Base-by-base conservation (phyloP, 2,797 vertebrate genomes). In the Zenarchopterus dispar region DNA sequence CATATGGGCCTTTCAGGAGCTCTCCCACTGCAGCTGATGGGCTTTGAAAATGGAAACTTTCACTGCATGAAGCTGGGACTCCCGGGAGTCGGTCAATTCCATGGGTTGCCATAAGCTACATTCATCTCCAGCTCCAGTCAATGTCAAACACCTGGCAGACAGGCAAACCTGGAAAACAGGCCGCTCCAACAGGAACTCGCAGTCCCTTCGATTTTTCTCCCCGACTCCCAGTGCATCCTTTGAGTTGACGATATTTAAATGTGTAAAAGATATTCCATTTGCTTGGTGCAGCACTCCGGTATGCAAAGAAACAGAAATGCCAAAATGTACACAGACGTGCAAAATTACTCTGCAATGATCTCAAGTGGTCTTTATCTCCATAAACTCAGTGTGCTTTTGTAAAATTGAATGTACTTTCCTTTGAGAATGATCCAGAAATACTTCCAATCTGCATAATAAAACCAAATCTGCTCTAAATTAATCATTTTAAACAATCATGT, bases 41-140 rank as follows among this genome's bases (percentile, higher is more conserved):
- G 93, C 93, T 96, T 95, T 95, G 94, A 95, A 96, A 95, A 96
- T 81, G 93, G 92, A 95, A 94, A 94, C 92, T 93, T 94, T 93
- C 94, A 87, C 93, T 92, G 93, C 91, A 94, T 93, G 94, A 95
- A 94, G 92, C 91, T 21, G 47, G 84, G 90, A 92, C 87, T 94
- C 94, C 92, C 92, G 39, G 61, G 92, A 94, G 93, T 84, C 79
- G 58, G 87, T 91, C 91, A 88, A 90, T 95, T 95, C 94, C 90
- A 94, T 87, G 89, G 90, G 86, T 88, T 93, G 93, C 93, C 92
- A 90, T 92, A 89, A 93, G 89, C 89, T 93, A 92, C 93, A 93
- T 95, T 95, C 94, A 93, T 94, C 93, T 93, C 91, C 84, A 85
- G 90, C 87, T 88, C 86, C 72, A 88, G 86, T 94, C 94, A 91